Evolutionary conservation across 2,888 invertebrate genomes (phyloP), one percentile per base, ranked within the genome.

Genomic region (Acrocyrtus sp.): DNA sequence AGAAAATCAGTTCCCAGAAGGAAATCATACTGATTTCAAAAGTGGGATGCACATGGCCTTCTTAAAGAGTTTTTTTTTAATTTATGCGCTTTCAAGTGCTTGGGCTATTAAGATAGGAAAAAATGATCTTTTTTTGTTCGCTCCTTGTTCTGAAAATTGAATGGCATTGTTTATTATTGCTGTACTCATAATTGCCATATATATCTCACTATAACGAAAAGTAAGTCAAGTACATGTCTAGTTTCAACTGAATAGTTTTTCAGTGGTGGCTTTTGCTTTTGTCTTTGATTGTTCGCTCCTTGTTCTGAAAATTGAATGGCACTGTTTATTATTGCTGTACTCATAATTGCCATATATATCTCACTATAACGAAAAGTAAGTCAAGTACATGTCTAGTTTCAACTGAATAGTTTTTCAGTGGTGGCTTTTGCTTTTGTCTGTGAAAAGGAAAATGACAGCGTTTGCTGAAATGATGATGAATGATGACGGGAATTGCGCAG

Each of bases 321-420:
- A n/a, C n/a, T n/a, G n/a, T n/a, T n/a, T n/a, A n/a, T n/a, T n/a
- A n/a, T n/a, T 50, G 21, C 8, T 50, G 12, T 12, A 50, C 24
- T 10, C 24, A 22, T 22, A 8, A n/a, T 22, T 22, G 15, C 8
- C 24, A 50, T 22, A 19, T 48, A 48, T 19, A 3, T 48, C 17
- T 45, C 17, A 17, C 45, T n/a, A 48, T 48, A 17, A 10, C n/a
- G 6, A 6, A 50, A 61, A 61, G 61, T 61, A 61, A 61, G 61
- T 61, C 61, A 61, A 61, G 61, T 50, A 61, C 61, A 41, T 6
- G 24, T 15, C n/a, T n/a, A n/a, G n/a, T n/a, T n/a, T n/a, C n/a
- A n/a, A n/a, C n/a, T n/a, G n/a, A n/a, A n/a, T n/a, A n/a, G n/a
- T n/a, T n/a, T n/a, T n/a, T n/a, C n/a, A n/a, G n/a, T n/a, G n/a